Conservation (phyloP, 2,797 vertebrate species). For the Eulemur albifrons region DNA sequence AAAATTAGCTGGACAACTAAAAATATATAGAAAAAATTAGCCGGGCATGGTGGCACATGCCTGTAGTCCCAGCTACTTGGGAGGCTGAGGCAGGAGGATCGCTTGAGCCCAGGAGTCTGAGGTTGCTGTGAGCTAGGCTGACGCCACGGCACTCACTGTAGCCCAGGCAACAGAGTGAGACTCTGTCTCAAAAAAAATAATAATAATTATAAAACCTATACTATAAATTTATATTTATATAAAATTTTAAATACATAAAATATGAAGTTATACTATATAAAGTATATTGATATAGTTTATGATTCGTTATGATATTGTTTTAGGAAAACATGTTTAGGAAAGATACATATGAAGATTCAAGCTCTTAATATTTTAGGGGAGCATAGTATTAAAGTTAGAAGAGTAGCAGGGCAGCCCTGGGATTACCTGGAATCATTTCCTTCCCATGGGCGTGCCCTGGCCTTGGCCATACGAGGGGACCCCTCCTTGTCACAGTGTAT, state of each 20-base stretch:
- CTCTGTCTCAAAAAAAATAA: too few relatives aligned
- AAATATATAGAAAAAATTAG: too few relatives aligned
- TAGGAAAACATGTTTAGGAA: neutral
- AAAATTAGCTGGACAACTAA: too few relatives aligned
- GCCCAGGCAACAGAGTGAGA: too few relatives aligned
- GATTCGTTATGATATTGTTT: neutral
- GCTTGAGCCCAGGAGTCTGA: too few relatives aligned
- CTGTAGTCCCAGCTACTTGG: too few relatives aligned
- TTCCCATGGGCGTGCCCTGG: neutral
- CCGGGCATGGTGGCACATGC: too few relatives aligned
- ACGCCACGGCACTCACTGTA: too few relatives aligned
- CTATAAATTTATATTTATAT: neutral
- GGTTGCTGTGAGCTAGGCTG: too few relatives aligned
- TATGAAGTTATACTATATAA: neutral
- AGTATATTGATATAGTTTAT: neutral
- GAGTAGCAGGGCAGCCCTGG: neutral
- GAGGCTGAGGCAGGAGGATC: too few relatives aligned
- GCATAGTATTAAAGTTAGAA: neutral
- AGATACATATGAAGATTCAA: neutral
- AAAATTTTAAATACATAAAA: neutral
- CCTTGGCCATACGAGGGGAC: neutral
- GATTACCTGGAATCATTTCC: neutral
- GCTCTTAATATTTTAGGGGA: neutral
- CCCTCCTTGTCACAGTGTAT: neutral
- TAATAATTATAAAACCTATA: neutral